Percentiles rank a stretch among this genome's conserved stretches.
Evolutionary conservation across 2,113 vertebrate genomes (phyloP).

Genomic region (Corythornis cristatus): DNA sequence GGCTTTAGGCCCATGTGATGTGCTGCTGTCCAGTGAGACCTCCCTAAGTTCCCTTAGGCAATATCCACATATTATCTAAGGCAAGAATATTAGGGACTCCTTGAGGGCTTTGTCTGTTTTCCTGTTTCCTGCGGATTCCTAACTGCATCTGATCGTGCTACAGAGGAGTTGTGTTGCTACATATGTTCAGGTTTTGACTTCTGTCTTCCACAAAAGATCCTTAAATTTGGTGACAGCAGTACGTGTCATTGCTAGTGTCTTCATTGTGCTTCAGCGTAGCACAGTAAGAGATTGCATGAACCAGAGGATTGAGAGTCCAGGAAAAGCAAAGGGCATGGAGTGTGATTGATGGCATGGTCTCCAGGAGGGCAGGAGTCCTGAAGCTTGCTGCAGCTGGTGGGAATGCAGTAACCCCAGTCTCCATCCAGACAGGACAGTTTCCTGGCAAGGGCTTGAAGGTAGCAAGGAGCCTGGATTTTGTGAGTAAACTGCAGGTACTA

Average conservation of each 20-base stretch:
- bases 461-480: neutral
- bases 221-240: neutral
- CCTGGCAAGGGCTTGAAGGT: neutral
- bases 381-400: neutral
- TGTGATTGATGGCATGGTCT: neutral
- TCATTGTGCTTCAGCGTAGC: neutral
- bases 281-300: neutral
- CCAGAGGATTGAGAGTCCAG: neutral
- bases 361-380: neutral
- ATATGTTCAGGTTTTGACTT: neutral
- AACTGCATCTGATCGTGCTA: neutral
- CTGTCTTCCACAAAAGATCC: neutral
- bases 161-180: neutral
- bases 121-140: neutral
- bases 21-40: neutral
- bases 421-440: neutral
- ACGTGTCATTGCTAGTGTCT: neutral
- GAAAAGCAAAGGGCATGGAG: neutral
- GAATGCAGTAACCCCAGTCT: neutral
- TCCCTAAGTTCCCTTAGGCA: neutral
- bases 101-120: neutral
- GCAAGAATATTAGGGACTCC: neutral
- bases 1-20: neutral
- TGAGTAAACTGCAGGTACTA: neutral
- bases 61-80: neutral